phyloP scores from a whole-genome alignment of 2,797 vertebrate genomes.

The Tenualosa thibaudeaui region DNA sequence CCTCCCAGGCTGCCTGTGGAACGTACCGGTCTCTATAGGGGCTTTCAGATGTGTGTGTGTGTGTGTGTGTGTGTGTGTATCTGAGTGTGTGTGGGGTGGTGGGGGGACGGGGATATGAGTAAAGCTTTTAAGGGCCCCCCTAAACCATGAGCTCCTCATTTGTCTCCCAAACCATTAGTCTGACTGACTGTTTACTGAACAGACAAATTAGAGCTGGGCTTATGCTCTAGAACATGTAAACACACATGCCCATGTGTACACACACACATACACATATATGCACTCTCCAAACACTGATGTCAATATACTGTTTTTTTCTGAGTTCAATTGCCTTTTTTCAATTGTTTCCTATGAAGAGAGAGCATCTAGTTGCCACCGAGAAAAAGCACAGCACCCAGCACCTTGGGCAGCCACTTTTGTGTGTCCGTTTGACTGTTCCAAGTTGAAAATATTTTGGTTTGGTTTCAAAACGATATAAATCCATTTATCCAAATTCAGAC shows the following conservation, averaged over 20 bases:
- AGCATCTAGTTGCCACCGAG: too few relatives aligned
- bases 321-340: too few relatives aligned
- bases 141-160: slow-evolving; percentile 69
- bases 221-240: slow-evolving; percentile 67
- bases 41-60: slow-evolving; percentile 32
- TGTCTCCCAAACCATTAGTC: slow-evolving; percentile 72
- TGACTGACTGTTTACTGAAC: slow-evolving; percentile 76
- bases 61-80: slow-evolving; percentile 24
- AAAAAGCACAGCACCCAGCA: too few relatives aligned
- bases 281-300: not conserved
- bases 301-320: not conserved
- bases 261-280: not conserved
- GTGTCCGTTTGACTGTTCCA: too few relatives aligned
- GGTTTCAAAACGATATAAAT: too few relatives aligned
- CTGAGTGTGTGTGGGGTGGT: slow-evolving; percentile 34
- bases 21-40: slow-evolving; percentile 38
- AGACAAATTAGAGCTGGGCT: slow-evolving; percentile 74
- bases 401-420: too few relatives aligned
- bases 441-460: too few relatives aligned
- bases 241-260: slow-evolving; percentile 42
- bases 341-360: too few relatives aligned
- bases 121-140: slow-evolving; percentile 53
- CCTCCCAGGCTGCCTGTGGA: slow-evolving; percentile 38
- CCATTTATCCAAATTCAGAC: too few relatives aligned
- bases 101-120: not conserved